These are phyloP conservation scores for Ormyrus pomaceus DNA, from an alignment of 2,888 invertebrate species.

Conservation along the genomic window DNA sequence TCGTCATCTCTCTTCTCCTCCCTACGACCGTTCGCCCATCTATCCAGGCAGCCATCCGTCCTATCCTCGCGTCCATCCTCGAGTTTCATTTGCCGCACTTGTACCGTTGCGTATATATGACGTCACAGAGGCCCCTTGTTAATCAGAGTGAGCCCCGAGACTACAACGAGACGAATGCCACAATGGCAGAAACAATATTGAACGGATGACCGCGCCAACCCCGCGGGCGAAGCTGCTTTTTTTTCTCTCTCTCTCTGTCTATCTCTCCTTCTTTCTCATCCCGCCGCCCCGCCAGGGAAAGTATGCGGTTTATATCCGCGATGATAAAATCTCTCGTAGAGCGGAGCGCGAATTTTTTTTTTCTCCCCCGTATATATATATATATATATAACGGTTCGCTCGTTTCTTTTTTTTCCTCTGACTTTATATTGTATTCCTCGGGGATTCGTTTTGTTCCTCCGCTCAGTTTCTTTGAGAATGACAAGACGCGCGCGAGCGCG, in stretches of 20 bases:
- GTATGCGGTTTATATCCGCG: constrained; percentile 21
- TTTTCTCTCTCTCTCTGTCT: neutral
- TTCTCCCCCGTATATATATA: neutral
- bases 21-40: neutral
- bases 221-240: neutral
- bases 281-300: neutral
- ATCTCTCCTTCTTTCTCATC: neutral
- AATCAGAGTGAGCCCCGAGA: constrained; percentile 30
- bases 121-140: constrained; percentile 34
- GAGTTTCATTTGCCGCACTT: constrained; percentile 24
- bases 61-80: constrained; percentile 4
- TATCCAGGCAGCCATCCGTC: no score
- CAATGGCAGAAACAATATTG: constrained; percentile 36
- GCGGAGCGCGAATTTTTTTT: neutral
- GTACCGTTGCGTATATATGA: constrained; percentile 1
- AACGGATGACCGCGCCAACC: constrained; percentile 37
- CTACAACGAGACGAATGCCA: constrained; percentile 14
- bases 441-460: neutral
- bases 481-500: neutral
- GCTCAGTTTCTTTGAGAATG: neutral
- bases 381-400: neutral
- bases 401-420: neutral
- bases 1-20: neutral
- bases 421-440: constrained; percentile 29
- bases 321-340: constrained; percentile 26